Evolutionary conservation across 2,888 invertebrate species (phyloP).

Genomic region (Melikaiella ostensackeni): DNA sequence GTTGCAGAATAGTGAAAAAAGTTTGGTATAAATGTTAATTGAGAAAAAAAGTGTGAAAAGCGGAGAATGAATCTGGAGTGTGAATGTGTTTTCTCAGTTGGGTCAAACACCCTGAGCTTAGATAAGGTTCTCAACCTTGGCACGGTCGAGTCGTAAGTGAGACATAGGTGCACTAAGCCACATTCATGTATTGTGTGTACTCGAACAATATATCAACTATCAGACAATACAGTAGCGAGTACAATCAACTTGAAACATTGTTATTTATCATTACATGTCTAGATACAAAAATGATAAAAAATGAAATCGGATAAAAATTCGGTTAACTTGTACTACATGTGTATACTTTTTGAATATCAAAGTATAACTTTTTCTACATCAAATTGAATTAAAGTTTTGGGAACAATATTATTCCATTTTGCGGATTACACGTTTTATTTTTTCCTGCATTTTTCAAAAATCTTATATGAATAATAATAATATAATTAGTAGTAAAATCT

Average conservation of each 20-base stretch:
- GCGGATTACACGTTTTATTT: too few species aligned
- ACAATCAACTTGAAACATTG: constrained; percentile 3
- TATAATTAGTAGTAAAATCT: too few species aligned
- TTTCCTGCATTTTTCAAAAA: too few species aligned
- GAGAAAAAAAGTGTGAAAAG: neutral
- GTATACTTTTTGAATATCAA: too few species aligned
- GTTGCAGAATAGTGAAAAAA: neutral
- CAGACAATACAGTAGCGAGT: neutral
- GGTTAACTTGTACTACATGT: too few species aligned
- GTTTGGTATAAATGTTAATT: neutral
- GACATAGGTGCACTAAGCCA: constrained; percentile 52
- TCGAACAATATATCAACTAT: constrained; percentile 12
- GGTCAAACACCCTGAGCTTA: constrained; percentile 70
- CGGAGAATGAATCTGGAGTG: constrained; percentile 48
- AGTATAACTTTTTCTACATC: too few species aligned
- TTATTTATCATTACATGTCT: neutral
- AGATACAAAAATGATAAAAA: too few species aligned
- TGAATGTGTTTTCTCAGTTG: constrained; percentile 68
- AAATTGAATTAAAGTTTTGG: too few species aligned
- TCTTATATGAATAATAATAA: too few species aligned
- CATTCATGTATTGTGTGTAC: constrained; percentile 11
- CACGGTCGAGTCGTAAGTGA: constrained; percentile 58
- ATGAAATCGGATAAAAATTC: too few species aligned
- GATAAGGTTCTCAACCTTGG: constrained; percentile 71
- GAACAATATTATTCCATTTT: too few species aligned